Conservation (phyloP, 2,797 vertebrate species). For the Lutjanus argentimaculatus region DNA sequence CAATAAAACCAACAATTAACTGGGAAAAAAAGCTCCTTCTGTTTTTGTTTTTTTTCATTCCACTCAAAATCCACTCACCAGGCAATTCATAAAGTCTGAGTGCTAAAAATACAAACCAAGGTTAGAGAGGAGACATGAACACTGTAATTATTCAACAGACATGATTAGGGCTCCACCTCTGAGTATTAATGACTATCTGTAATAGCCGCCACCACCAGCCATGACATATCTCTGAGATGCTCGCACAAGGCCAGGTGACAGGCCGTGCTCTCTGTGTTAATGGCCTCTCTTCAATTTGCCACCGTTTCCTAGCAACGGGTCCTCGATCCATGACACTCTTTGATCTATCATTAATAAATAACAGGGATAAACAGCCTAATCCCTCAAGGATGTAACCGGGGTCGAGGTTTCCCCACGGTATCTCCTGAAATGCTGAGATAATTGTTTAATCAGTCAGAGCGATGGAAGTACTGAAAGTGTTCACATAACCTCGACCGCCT, state of each 20-base stretch:
- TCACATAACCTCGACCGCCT: slow-evolving; percentile 53
- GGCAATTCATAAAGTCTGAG: slow-evolving; percentile 70
- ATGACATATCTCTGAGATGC: slow-evolving; percentile 24
- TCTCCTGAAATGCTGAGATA: slow-evolving; percentile 69
- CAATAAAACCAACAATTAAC: slow-evolving; percentile 3
- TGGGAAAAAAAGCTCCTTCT: neutral
- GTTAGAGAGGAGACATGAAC: slow-evolving; percentile 33
- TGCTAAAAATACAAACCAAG: slow-evolving; percentile 58
- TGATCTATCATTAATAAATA: slow-evolving; percentile 81
- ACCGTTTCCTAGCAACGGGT: slow-evolving; percentile 78
- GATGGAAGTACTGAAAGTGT: slow-evolving; percentile 55
- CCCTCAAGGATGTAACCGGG: slow-evolving; percentile 68
- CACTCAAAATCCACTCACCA: slow-evolving; percentile 69
- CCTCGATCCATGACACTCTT: slow-evolving; percentile 66
- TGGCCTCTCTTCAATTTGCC: slow-evolving; percentile 58
- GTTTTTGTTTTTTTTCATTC: slow-evolving; percentile 7
- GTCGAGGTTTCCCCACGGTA: slow-evolving; percentile 54
- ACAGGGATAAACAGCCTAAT: slow-evolving; percentile 77
- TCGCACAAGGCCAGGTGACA: slow-evolving; percentile 38
- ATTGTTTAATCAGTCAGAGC: slow-evolving; percentile 74
- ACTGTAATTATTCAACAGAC: slow-evolving; percentile 48
- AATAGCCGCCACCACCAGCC: slow-evolving; percentile 22
- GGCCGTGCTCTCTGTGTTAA: slow-evolving; percentile 48
- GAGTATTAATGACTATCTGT: slow-evolving; percentile 32
- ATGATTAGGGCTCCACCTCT: slow-evolving; percentile 38